Evolutionary conservation across 1,140 invertebrate genomes (phyloP).

Genomic region (Drosophila santomea): DNA sequence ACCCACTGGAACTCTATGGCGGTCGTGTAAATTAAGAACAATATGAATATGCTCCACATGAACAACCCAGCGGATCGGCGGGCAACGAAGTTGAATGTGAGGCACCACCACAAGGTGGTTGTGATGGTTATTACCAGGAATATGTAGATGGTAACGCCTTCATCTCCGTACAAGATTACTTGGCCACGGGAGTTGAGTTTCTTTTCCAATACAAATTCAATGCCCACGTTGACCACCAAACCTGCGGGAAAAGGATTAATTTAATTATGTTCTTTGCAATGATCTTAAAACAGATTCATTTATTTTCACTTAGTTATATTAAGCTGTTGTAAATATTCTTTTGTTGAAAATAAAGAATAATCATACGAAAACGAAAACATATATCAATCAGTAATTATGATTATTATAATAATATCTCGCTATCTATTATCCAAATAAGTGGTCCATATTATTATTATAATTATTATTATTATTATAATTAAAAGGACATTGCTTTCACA

Average conservation of each 20-base stretch:
- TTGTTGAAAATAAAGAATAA: too few species aligned
- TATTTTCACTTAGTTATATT: neutral
- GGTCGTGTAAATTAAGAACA: slow-evolving; percentile 34
- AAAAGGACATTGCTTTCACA: too few species aligned
- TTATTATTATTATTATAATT: too few species aligned
- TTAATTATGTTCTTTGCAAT: neutral
- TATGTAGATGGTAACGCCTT: slow-evolving; percentile 51
- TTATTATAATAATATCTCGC: too few species aligned
- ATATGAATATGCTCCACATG: slow-evolving; percentile 20
- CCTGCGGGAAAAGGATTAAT: slow-evolving; percentile 21
- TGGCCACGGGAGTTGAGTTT: neutral
- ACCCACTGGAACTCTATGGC: slow-evolving; percentile 14
- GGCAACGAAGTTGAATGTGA: slow-evolving; percentile 41
- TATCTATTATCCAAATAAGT: too few species aligned
- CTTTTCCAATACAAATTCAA: slow-evolving; percentile 1
- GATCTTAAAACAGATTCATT: neutral
- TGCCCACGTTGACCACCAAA: slow-evolving; percentile 21
- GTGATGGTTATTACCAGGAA: slow-evolving; percentile 38
- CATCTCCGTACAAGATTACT: slow-evolving; percentile 8
- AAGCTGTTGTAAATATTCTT: too few species aligned
- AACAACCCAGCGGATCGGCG: slow-evolving; percentile 56
- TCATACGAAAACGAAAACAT: too few species aligned
- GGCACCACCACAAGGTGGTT: slow-evolving; percentile 30
- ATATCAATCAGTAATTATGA: too few species aligned
- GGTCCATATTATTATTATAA: too few species aligned